Evolutionary conservation across 2,797 vertebrate species (phyloP), one percentile per base, ranked within the genome.

Genomic region (Epinephelus malabaricus): DNA sequence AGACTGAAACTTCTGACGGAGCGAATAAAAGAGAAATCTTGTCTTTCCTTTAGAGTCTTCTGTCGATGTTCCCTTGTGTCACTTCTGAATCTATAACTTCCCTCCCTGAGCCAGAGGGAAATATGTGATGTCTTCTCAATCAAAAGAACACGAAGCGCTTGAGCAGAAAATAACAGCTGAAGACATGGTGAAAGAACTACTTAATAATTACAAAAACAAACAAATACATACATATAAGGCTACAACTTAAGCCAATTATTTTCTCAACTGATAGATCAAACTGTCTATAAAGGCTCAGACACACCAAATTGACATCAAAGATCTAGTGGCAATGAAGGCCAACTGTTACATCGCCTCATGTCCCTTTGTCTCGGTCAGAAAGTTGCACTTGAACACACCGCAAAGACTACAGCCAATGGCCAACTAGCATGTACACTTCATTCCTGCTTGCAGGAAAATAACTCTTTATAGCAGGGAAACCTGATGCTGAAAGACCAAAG

Each of bases 21-120:
- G 11, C 12, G 68, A 58, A 49, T 60, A 14, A 77, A 60, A 34
- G 19, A 59, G n/a, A 64, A 53, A 76, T 61, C 21, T 13, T 34
- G 53, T 34, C 8, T 62, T 45, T 76, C 38, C 55, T 21, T 54
- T 19, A 68, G 49, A 7, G 10, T 51, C 53, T 59, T 15, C 10
- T 45, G 54, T 21, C 46, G 54, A 43, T 53, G 40, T 23, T 25
- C 7, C 47, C 19, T 21, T 38, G 45, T 53, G 17, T 21, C 46
- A 40, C 54, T 46, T 53, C 19, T 40, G 6, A 71, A 73, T 30
- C 12, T 21, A 19, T 55, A 10, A 18, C 17, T 18, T 63, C 21
- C 13, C 15, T 65, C 9, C 21, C 14, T 13, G 30, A 43, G n/a
- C 54, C 5, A 3, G 27, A 62, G 18, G 8, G 11, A 25, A 34